Base-by-base conservation (phyloP, 2,888 invertebrate genomes). In the Acanthosepion lycidas region DNA sequence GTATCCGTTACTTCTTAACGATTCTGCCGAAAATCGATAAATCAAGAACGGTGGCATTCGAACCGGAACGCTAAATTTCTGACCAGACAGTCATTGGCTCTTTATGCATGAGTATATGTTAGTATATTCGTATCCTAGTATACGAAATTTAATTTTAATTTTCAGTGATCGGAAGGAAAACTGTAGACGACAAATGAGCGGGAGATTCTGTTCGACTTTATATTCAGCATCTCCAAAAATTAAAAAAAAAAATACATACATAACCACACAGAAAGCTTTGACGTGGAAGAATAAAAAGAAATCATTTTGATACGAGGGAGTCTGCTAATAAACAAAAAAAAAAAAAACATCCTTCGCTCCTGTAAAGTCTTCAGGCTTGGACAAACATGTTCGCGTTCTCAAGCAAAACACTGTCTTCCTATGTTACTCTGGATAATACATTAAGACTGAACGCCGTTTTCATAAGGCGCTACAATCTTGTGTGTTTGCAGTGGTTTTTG, bases 341-440 rank as follows among this genome's bases (percentile, higher is more conserved):
- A n/a, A n/a, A 59, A 23, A 59, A 59, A 78, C n/a, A 78, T 33
- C n/a, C 33, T 9, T 15, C n/a, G n/a, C 15, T 78, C 78, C 15
- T 78, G 59, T 59, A 78, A n/a, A 78, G 33, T 78, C 78, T 78
- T 78, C n/a, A 78, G 78, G 78, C 78, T 78, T n/a, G n/a, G 78
- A 78, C 78, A 78, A 78, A 78, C 78, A 78, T 78, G 78, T 33
- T n/a, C 12, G 12, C 78, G n/a, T 78, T 78, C 78, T 78, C 78
- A 78, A 78, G 78, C 78, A 78, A n/a, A n/a, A n/a, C 78, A n/a
- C 78, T n/a, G n/a, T 4, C 78, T 78, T 78, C 15, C n/a, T 78
- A n/a, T 78, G n/a, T 12, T 33, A 0, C 33, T 78, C 78, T 78
- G 78, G 78, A n/a, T 78, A 9, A 78, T 78, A 78, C 78, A 78